Evolutionary conservation across 2,888 invertebrate species (phyloP).

Genomic region (Tethea ocularis): DNA sequence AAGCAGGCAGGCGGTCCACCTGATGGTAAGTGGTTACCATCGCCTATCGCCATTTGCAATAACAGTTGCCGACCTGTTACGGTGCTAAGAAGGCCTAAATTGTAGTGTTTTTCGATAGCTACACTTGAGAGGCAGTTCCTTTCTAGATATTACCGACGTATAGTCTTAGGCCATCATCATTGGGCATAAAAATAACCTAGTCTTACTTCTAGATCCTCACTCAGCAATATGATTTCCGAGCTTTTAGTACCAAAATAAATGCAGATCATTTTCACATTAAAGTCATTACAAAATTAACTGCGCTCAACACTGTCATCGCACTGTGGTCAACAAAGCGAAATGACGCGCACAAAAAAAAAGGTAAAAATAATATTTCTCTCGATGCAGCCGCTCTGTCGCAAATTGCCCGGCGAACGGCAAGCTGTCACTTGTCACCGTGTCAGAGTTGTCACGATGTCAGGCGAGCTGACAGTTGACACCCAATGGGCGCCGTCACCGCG

Average conservation of each 20-base stretch:
- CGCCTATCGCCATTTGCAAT: too few species aligned
- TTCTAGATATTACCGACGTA: too few species aligned
- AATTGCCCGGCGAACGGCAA: slow-evolving; percentile 68
- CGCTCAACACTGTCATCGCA: slow-evolving; percentile 30
- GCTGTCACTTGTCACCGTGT: slow-evolving; percentile 71
- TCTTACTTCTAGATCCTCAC: too few species aligned
- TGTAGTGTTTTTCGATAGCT: too few species aligned
- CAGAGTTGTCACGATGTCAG: slow-evolving; percentile 63
- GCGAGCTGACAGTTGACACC: slow-evolving; percentile 45
- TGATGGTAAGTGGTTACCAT: too few species aligned
- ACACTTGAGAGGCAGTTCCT: too few species aligned
- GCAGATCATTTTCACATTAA: background rate
- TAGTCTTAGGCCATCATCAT: too few species aligned
- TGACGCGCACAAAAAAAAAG: slow-evolving; percentile 36
- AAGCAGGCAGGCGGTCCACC: too few species aligned
- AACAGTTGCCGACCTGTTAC: too few species aligned
- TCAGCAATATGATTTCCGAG: background rate
- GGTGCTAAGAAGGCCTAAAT: too few species aligned
- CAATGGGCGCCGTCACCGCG: slow-evolving; percentile 58
- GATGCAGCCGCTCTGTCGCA: slow-evolving; percentile 59
- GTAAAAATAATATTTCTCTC: slow-evolving; percentile 55
- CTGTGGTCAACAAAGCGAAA: slow-evolving; percentile 29
- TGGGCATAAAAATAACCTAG: too few species aligned
- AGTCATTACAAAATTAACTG: slow-evolving; percentile 16
- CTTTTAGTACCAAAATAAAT: background rate